Conservation (phyloP, 92 coral and sea anemone genomes). For the Bergia puertoricense region DNA sequence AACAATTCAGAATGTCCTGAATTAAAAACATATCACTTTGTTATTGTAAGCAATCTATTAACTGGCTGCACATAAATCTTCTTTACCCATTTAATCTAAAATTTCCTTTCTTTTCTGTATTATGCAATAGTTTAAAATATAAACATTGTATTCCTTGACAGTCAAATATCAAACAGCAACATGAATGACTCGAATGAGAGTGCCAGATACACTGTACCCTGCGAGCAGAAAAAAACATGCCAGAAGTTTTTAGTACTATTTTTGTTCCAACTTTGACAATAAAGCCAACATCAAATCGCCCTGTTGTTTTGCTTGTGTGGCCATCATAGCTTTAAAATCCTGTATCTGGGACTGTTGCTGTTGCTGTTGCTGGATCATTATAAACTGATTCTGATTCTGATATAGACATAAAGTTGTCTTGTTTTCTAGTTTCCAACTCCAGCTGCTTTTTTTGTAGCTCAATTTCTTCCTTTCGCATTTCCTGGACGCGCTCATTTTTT, state of each 20-base stretch:
- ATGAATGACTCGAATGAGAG: constrained; percentile 15
- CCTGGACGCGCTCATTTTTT: constrained; percentile 44
- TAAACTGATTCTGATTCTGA: no score
- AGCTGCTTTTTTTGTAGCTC: constrained; percentile 39
- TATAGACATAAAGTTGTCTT: constrained; percentile 40
- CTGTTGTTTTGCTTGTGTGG: constrained; percentile 29
- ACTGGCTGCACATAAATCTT: background rate
- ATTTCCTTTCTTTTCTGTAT: constrained; percentile 7
- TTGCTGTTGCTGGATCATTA: constrained; percentile 43
- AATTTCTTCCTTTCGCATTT: constrained; percentile 35
- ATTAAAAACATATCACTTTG: background rate
- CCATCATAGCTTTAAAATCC: constrained; percentile 39
- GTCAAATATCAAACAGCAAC: constrained; percentile 18
- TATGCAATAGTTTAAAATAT: background rate
- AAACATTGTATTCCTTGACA: constrained; percentile 13
- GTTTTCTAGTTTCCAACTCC: constrained; percentile 43
- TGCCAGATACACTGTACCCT: background rate
- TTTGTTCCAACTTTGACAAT: constrained; percentile 22
- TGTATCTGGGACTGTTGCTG: constrained; percentile 40
- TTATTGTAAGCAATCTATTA: background rate
- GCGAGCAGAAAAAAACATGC: constrained; percentile 1
- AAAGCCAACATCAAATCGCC: constrained; percentile 39
- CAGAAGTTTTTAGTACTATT: constrained; percentile 8
- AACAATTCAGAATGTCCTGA: constrained; percentile 13
- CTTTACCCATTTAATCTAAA: background rate